A percentile compares a stretch with the other conserved stretches of the same genome.
phyloP scores from a whole-genome alignment of 2,797 vertebrate genomes.

The Acridotheres tristis region DNA sequence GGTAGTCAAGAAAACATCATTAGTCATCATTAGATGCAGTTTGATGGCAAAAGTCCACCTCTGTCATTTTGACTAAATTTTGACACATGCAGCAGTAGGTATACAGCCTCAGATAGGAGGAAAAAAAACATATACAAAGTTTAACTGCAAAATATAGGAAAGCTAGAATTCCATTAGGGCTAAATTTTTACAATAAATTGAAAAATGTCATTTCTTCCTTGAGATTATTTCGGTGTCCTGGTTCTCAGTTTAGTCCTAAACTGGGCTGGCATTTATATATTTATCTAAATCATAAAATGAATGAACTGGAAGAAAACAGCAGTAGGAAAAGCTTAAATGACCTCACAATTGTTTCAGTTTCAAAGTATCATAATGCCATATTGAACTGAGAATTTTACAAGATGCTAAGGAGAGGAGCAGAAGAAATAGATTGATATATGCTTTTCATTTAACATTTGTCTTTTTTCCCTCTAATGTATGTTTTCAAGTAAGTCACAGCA shows the following conservation, averaged over 20 bases:
- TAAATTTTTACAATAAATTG: neutral
- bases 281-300: neutral
- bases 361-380: neutral
- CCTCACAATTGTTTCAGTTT: neutral
- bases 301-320: neutral
- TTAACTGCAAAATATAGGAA: neutral
- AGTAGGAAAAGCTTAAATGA: neutral
- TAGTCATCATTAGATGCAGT: neutral
- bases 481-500: neutral
- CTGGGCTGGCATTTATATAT: neutral
- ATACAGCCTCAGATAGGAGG: neutral
- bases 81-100: neutral
- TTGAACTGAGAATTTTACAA: neutral
- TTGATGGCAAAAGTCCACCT: neutral
- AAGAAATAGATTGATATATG: neutral
- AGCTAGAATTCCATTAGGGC: neutral
- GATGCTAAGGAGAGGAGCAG: neutral
- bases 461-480: accelerated
- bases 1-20: neutral
- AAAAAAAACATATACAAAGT: neutral
- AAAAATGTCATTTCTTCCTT: neutral
- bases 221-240: neutral
- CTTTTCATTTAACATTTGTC: neutral
- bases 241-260: neutral
- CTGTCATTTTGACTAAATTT: neutral